phyloP scores from a whole-genome alignment of 2,797 vertebrate genomes.

The Myotis pilosus region DNA sequence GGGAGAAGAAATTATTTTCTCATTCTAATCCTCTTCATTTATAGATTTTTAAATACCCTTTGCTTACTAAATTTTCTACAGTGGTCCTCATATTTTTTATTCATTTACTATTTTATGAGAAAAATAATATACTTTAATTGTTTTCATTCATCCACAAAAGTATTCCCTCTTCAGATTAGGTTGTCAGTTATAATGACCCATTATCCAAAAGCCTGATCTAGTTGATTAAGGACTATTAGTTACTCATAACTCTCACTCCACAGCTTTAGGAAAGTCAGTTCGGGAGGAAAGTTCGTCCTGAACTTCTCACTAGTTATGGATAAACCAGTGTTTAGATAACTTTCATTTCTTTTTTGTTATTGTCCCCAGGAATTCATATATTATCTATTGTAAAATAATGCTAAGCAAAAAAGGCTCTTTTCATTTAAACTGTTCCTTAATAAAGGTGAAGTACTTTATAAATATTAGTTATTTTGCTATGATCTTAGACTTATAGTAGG shows the following conservation, averaged over 20 bases:
- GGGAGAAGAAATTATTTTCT: background rate
- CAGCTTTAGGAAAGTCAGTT: background rate
- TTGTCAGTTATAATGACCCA: background rate
- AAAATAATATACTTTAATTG: conserved; percentile 33
- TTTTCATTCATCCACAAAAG: background rate
- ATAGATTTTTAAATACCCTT: background rate
- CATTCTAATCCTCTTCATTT: conserved; percentile 15
- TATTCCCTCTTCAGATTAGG: background rate
- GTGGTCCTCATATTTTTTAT: background rate
- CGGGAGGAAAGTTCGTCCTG: background rate
- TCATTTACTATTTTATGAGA: conserved; percentile 35
- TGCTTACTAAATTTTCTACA: conserved; percentile 14
- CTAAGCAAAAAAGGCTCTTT: background rate
- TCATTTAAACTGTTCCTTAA: conserved; percentile 6
- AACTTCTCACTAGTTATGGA: background rate
- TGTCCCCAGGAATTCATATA: background rate
- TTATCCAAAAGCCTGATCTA: background rate
- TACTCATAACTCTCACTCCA: background rate
- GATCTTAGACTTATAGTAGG: background rate
- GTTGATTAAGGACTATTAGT: background rate
- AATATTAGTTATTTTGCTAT: conserved; percentile 1
- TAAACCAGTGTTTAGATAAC: background rate
- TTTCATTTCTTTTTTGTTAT: background rate
- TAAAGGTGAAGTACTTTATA: background rate
- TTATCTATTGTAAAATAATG: background rate